These are phyloP conservation scores for Mesitornis unicolor DNA, from an alignment of 2,113 vertebrate genomes.

Conservation along the genomic window DNA sequence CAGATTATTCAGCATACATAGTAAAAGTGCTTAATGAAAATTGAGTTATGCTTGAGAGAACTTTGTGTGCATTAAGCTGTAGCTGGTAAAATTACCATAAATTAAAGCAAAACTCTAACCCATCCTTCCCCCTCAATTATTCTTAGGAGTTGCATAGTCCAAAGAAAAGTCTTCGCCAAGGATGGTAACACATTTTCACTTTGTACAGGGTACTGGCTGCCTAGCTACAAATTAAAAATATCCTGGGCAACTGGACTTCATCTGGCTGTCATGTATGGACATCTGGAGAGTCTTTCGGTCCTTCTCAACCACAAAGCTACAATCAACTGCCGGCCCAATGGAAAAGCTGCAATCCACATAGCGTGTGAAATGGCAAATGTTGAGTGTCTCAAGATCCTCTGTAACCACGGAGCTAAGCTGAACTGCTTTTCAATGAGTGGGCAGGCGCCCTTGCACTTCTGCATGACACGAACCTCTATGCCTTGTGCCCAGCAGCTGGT, in stretches of 20 bases:
- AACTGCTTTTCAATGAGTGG: constrained; percentile 88
- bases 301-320: constrained; percentile 87
- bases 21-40: not conserved
- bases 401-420: constrained; percentile 83
- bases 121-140: not conserved
- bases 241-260: constrained; percentile 95
- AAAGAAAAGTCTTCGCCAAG: not conserved
- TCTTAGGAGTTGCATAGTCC: not conserved
- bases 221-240: constrained; percentile 89
- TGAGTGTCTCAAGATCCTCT: constrained; percentile 83
- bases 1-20: not conserved
- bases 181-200: not conserved
- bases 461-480: constrained; percentile 80
- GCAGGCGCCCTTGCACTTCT: constrained; percentile 87
- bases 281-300: constrained; percentile 82
- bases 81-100: not conserved
- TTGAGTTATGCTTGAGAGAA: not conserved
- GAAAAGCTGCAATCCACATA: constrained; percentile 93
- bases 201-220: constrained; percentile 90
- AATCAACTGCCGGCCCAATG: constrained; percentile 88
- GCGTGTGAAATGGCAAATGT: constrained; percentile 84
- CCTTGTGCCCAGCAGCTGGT: constrained; percentile 88
- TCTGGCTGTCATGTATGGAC: constrained; percentile 87
- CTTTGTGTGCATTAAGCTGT: not conserved
- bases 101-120: not conserved